Percentiles rank a stretch among this genome's conserved stretches.
Evolutionary conservation across 2,797 vertebrate genomes (phyloP).

Genomic region (Lepilemur ruficaudatus): DNA sequence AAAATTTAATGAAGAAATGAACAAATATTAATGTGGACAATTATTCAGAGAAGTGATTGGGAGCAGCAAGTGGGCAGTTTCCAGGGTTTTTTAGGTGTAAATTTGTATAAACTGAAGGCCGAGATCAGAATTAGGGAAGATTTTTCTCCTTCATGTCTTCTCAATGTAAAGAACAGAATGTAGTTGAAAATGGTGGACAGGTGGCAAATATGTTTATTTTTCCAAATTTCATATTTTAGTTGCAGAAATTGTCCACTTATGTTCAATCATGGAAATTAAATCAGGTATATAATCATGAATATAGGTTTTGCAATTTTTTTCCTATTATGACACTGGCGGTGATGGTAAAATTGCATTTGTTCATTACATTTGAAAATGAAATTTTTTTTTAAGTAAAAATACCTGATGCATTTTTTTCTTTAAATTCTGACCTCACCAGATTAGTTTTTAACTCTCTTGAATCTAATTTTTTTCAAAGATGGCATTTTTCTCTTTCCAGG

Average conservation of each 20-base stretch:
- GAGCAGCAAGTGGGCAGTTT: conserved; percentile 31
- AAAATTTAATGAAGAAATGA: conserved; percentile 70
- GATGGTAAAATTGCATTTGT: neutral
- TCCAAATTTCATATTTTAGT: conserved; percentile 4
- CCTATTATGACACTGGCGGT: neutral
- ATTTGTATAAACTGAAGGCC: conserved; percentile 49
- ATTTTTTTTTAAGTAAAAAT: neutral
- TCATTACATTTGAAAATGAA: conserved; percentile 27
- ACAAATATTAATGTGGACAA: conserved; percentile 62
- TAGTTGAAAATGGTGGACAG: neutral
- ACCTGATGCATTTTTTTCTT: neutral
- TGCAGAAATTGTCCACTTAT: neutral
- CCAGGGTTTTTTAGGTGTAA: neutral
- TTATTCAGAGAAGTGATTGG: conserved; percentile 55
- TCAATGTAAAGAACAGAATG: neutral
- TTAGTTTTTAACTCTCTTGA: neutral
- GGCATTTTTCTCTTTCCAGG: conserved; percentile 8
- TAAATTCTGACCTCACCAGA: neutral
- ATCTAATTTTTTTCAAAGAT: conserved; percentile 45
- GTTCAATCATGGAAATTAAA: neutral
- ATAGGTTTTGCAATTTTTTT: neutral
- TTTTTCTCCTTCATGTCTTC: conserved; percentile 30
- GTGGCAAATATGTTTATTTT: neutral
- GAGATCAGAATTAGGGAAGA: neutral
- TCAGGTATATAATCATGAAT: neutral